phyloP scores from a whole-genome alignment of 2,113 vertebrate species.

The Microcebus griseorufus region DNA sequence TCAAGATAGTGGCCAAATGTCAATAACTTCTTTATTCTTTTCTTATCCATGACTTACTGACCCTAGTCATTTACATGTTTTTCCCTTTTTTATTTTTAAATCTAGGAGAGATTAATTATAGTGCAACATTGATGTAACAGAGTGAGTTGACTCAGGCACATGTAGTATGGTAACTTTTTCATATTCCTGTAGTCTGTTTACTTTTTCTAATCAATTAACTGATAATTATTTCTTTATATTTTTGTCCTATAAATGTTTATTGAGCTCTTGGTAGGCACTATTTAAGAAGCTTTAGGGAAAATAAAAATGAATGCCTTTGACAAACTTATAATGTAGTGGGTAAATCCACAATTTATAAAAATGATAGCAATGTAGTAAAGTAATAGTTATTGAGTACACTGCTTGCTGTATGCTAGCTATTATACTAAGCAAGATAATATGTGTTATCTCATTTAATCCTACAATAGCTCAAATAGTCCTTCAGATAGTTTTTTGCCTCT shows the following conservation, averaged over 20 bases:
- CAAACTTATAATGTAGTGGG: neutral
- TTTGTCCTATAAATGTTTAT: slow-evolving; percentile 62
- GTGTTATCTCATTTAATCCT: neutral
- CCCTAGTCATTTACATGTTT: neutral
- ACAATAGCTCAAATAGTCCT: neutral
- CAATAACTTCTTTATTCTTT: neutral
- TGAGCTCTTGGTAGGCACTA: slow-evolving; percentile 26
- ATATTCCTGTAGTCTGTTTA: slow-evolving; percentile 52
- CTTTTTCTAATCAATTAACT: slow-evolving; percentile 66
- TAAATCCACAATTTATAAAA: slow-evolving; percentile 34
- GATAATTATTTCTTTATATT: slow-evolving; percentile 50
- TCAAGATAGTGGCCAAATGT: slow-evolving; percentile 36
- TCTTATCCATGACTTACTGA: neutral
- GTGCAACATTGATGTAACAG: slow-evolving; percentile 19
- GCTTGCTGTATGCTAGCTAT: neutral
- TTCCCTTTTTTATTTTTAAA: neutral
- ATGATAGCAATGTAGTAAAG: slow-evolving; percentile 34
- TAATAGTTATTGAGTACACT: neutral
- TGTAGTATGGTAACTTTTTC: slow-evolving; percentile 50
- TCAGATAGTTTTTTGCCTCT: neutral
- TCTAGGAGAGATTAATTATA: slow-evolving; percentile 35
- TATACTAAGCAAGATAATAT: neutral
- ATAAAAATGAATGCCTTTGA: slow-evolving; percentile 28
- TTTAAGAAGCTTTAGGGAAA: slow-evolving; percentile 42
- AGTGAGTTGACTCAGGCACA: slow-evolving; percentile 31